Evolutionary conservation across 1,140 invertebrate species (phyloP), one percentile per base, ranked within the genome.

Genomic region (Paramacrobiotus metropolitanus): DNA sequence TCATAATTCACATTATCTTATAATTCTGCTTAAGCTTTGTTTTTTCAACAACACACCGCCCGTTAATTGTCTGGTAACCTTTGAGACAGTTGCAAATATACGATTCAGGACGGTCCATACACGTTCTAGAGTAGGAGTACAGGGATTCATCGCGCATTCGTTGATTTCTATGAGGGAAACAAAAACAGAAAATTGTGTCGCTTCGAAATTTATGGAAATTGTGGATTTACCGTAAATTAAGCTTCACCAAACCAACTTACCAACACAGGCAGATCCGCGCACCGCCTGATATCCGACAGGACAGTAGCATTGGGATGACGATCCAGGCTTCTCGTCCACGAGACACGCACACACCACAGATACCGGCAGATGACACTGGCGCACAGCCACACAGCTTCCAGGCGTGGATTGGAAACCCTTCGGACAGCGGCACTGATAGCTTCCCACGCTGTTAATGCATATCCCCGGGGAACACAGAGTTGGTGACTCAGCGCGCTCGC

Each of bases 21-120:
- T n/a, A n/a, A n/a, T n/a, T n/a, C n/a, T n/a, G n/a, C n/a, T n/a
- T n/a, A n/a, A n/a, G n/a, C n/a, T n/a, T n/a, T n/a, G n/a, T n/a
- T n/a, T n/a, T n/a, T n/a, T n/a, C n/a, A n/a, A n/a, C 48, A 24
- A 4, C 24, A 28, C 48, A 55, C 9, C 48, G 48, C 4, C 48
- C 48, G 48, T 55, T 55, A 9, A 18, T 9, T 18, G 48, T 18
- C 15, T 81, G 78, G 71, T 86, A 88, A 29, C 85, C 86, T 68
- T 85, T 82, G 0, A 86, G 86, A 74, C 87, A 91, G 30, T 84
- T 74, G 70, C 86, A 90, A 61, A 83, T 83, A 71, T 85, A 89
- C 63, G 80, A 83, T 60, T 86, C 86, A 62, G 82, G 79, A 65
- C 83, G 81, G 70, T 90, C 89, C 28, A 85, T 75, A 72, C 86